These are phyloP conservation scores for Polyploca ridens DNA, from an alignment of 2,888 invertebrate species.

Conservation along the genomic window DNA sequence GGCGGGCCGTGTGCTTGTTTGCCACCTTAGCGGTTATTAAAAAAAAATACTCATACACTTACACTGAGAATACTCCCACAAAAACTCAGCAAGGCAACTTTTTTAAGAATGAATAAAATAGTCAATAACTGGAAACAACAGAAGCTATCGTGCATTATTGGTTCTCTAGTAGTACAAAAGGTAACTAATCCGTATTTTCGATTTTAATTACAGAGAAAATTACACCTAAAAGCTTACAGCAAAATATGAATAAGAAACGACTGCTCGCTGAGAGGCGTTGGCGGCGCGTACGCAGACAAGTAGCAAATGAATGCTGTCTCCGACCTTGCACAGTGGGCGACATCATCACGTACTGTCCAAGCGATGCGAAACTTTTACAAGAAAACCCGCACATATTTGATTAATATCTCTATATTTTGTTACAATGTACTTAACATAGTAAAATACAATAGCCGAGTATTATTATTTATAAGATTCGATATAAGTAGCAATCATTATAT, in stretches of 20 bases:
- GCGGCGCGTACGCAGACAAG: slow-evolving; percentile 64
- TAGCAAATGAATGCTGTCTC: slow-evolving; percentile 69
- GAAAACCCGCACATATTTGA: slow-evolving; percentile 68
- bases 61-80: too few species aligned
- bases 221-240: slow-evolving; percentile 57
- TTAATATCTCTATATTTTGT: slow-evolving; percentile 26
- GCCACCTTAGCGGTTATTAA: too few species aligned
- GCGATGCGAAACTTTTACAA: slow-evolving; percentile 57
- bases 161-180: too few species aligned
- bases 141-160: too few species aligned
- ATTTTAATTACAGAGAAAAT: slow-evolving; percentile 59
- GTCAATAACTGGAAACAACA: too few species aligned
- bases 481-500: slow-evolving; percentile 14
- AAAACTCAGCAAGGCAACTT: too few species aligned
- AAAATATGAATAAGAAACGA: slow-evolving; percentile 46
- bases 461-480: slow-evolving; percentile 40
- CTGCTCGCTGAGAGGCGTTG: slow-evolving; percentile 48
- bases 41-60: too few species aligned
- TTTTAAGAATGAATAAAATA: too few species aligned
- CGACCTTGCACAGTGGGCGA: slow-evolving; percentile 64
- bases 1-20: too few species aligned
- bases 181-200: background rate
- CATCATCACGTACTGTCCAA: slow-evolving; percentile 68
- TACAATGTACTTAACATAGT: slow-evolving; percentile 18
- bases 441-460: slow-evolving; percentile 41